Evolutionary conservation across 2,113 vertebrate genomes (phyloP), one percentile per base, ranked within the genome.

Genomic region (Forbesichthys papilliferus): DNA sequence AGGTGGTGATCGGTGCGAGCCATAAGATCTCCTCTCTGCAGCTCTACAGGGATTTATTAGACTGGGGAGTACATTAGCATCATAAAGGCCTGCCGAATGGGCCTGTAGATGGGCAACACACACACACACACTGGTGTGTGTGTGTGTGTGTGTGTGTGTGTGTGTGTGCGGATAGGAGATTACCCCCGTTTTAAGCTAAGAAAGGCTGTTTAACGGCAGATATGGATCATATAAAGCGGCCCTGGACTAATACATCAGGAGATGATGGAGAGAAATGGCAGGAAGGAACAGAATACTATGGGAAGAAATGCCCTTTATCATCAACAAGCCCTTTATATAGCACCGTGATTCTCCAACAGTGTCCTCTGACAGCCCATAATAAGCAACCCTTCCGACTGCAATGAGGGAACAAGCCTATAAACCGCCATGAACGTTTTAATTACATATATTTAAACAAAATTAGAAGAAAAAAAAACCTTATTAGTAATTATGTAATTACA

Each of bases 11-110:
- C 79, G 61, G 84, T 84, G 88, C 75, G 84, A 91, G 88, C 88
- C 86, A 89, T 91, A 92, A 92, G 90, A 92, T 92, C 89, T 87
- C 78, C 80, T 83, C 87, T 83, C 81, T 85, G 89, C 82, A 86
- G 88, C 88, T 93, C 90, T 91, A 89, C 84, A 83, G 90, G 89
- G 91, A 93, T 92, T 93, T 92, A 93, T 93, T 93, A 92, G 91
- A 90, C 86, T 75, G 75, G 85, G 89, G 89, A 92, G 91, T 90
- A 91, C 86, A 93, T 93, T 93, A 92, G 90, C 92, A 92, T 92
- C 88, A 93, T 92, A 94, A 93, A 93, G 93, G 90, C 83, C 79
- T 72, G 58, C 83, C 86, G 89, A 93, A 91, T 89, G 83, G 87
- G 84, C 72, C 82, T 71, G 74, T 71, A 74, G 84, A 85, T 86